Evolutionary conservation across 64 coral and sea anemone genomes (phyloP).

Genomic region (Montipora foliosa): DNA sequence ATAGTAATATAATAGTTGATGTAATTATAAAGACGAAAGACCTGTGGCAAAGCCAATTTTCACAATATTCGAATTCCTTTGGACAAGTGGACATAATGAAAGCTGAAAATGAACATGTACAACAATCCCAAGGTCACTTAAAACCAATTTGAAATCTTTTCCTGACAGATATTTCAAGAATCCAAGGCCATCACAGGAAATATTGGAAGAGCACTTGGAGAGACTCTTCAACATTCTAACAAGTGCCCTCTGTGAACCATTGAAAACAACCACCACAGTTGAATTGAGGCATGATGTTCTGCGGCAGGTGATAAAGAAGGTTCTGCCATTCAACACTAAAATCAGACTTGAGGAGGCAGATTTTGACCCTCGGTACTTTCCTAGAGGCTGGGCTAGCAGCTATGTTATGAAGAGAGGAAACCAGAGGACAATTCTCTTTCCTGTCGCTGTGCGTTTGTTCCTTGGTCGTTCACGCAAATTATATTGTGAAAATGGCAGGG

Average conservation of each 20-base stretch:
- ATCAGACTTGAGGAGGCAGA: constrained; percentile 3
- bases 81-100: not conserved
- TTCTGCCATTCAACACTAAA: not conserved
- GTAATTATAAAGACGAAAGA: too few relatives aligned
- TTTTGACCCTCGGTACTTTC: constrained; percentile 8
- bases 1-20: too few relatives aligned
- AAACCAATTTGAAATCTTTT: not conserved
- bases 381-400: not conserved
- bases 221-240: not conserved
- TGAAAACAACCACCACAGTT: not conserved
- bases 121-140: not conserved
- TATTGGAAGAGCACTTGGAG: constrained; percentile 7
- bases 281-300: constrained; percentile 18
- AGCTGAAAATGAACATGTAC: not conserved
- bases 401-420: not conserved
- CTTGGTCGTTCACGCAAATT: not conserved
- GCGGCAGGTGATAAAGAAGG: not conserved
- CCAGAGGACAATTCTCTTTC: constrained; percentile 25
- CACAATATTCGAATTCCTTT: not conserved
- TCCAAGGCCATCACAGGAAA: not conserved
- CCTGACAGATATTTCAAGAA: constrained; percentile 7
- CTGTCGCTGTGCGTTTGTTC: not conserved
- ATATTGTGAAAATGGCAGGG: too few relatives aligned
- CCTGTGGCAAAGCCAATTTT: too few relatives aligned
- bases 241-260: not conserved